These are phyloP conservation scores for Sclerodermus sp. DNA, from an alignment of 2,888 invertebrate genomes.

Conservation along the genomic window DNA sequence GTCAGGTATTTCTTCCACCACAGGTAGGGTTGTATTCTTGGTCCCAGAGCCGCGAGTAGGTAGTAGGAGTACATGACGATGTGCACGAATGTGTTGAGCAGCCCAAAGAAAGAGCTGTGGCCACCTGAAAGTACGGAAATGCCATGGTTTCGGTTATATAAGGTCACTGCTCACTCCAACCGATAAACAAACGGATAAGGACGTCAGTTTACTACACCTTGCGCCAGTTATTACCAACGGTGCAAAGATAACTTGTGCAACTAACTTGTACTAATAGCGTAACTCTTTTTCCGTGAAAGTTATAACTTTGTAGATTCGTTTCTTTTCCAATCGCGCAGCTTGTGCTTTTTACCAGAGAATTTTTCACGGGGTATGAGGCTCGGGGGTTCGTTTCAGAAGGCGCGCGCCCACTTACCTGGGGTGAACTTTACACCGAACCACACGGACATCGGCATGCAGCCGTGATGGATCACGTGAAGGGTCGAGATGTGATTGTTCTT, in stretches of 20 bases:
- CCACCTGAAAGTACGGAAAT: constrained; percentile 66
- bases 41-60: constrained; percentile 86
- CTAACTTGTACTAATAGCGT: too few species aligned
- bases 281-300: too few species aligned
- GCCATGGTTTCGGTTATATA: background rate
- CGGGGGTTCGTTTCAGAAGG: too few species aligned
- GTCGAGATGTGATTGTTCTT: constrained; percentile 89
- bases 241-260: too few species aligned
- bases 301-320: too few species aligned
- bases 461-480: constrained; percentile 93
- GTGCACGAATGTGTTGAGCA: constrained; percentile 93
- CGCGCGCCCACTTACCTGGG: constrained; percentile 65
- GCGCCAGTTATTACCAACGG: too few species aligned
- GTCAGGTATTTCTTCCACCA: constrained; percentile 98
- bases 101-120: constrained; percentile 90
- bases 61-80: constrained; percentile 95
- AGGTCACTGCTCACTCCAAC: background rate
- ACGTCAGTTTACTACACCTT: too few species aligned
- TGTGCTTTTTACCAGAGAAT: too few species aligned
- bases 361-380: too few species aligned
- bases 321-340: too few species aligned
- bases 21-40: constrained; percentile 80
- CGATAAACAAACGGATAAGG: background rate
- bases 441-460: constrained; percentile 91
- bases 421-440: constrained; percentile 91